phyloP scores from a whole-genome alignment of 2,797 vertebrate genomes.

The Hydrophis major region DNA sequence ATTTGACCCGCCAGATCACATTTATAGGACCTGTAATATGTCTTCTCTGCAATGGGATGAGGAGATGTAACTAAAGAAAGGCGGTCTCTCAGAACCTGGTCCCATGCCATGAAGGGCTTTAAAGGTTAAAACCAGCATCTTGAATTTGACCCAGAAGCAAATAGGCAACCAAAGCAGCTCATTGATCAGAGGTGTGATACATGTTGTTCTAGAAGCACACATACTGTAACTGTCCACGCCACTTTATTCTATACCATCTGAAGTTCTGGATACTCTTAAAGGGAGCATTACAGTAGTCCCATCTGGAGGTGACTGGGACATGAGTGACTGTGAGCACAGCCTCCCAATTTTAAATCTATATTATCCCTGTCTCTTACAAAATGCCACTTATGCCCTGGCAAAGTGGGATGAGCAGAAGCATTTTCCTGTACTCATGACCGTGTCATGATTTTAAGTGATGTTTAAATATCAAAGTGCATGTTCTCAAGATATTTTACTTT shows the following conservation, averaged over 20 bases:
- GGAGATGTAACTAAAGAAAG: background rate
- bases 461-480: background rate
- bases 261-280: background rate
- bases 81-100: background rate
- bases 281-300: background rate
- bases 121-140: background rate
- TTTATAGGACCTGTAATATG: background rate
- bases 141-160: background rate
- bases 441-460: background rate
- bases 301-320: background rate
- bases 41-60: background rate
- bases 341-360: background rate
- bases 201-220: background rate
- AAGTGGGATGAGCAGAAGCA: background rate
- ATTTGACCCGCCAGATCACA: background rate
- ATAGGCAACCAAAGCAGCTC: background rate
- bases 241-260: background rate
- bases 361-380: background rate
- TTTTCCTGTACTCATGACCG: background rate
- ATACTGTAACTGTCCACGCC: background rate
- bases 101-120: background rate
- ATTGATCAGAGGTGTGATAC: background rate
- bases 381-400: background rate
- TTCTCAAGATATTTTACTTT: background rate
- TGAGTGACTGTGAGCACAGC: background rate